These are phyloP conservation scores for Xenopus laevis DNA, from an alignment of 2,113 vertebrate species.

Conservation along the genomic window DNA sequence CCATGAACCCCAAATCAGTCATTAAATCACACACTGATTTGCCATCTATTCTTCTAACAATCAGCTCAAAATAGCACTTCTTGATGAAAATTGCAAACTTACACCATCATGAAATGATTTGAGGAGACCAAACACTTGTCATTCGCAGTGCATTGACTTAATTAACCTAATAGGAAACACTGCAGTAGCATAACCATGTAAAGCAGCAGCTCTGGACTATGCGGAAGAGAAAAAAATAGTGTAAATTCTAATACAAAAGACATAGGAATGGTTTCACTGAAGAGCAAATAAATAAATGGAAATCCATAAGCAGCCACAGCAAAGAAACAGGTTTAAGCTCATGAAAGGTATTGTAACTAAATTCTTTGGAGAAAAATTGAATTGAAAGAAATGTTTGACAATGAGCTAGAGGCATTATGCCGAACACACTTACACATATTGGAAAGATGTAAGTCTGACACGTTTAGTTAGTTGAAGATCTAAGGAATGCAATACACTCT, in stretches of 20 bases:
- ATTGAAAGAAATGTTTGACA: constrained; percentile 9
- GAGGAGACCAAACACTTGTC: too few relatives aligned
- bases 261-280: background rate
- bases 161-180: too few relatives aligned
- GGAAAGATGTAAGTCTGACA: background rate
- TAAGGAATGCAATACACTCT: background rate
- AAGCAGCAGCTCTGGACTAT: too few relatives aligned
- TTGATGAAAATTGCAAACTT: too few relatives aligned
- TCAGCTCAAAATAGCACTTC: too few relatives aligned
- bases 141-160: too few relatives aligned
- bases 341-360: background rate
- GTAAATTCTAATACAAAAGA: background rate
- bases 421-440: background rate
- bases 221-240: background rate
- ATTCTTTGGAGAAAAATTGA: constrained; percentile 1
- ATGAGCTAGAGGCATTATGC: background rate
- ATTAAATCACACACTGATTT: too few relatives aligned
- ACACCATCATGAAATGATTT: too few relatives aligned
- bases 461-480: background rate
- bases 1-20: too few relatives aligned
- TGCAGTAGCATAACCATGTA: too few relatives aligned
- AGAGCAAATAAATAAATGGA: background rate
- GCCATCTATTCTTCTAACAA: too few relatives aligned
- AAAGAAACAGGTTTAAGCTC: background rate
- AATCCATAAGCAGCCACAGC: background rate